A percentile compares a stretch with the other conserved stretches of the same genome.
Evolutionary conservation across 2,113 vertebrate genomes (phyloP).

Genomic region (Erythrocercus mccallii): DNA sequence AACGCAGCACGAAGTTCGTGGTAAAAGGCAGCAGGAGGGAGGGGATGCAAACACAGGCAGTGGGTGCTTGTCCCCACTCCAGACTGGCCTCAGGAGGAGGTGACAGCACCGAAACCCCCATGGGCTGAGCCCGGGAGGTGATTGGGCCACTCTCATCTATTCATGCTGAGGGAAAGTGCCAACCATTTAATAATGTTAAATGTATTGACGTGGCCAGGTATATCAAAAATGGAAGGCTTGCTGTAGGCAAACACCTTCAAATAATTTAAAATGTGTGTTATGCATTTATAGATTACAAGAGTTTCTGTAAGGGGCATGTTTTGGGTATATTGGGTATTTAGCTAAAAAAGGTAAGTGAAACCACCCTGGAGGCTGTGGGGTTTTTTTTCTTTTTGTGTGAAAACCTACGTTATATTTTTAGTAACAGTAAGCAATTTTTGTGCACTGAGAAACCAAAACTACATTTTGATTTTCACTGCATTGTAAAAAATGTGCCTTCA

Average conservation of each 20-base stretch:
- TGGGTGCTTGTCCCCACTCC: neutral
- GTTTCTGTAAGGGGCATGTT: neutral
- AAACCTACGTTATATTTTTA: neutral
- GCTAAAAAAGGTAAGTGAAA: neutral
- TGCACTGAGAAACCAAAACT: neutral
- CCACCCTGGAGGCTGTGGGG: neutral
- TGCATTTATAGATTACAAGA: neutral
- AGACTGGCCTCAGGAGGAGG: neutral
- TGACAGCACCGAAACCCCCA: neutral
- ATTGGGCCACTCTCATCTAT: neutral
- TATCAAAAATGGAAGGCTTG: neutral
- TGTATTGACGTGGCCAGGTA: neutral
- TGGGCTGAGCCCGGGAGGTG: rapidly evolving
- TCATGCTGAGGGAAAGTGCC: neutral
- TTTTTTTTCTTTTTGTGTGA: neutral
- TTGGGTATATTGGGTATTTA: neutral
- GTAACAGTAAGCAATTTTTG: neutral
- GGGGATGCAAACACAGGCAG: neutral
- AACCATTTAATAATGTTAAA: neutral
- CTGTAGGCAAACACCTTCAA: neutral
- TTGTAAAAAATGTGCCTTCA: neutral
- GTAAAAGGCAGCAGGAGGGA: neutral
- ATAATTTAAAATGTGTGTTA: neutral
- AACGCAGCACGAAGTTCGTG: rapidly evolving
- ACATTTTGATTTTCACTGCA: neutral